Evolutionary conservation across 2,113 vertebrate genomes (phyloP).

Genomic region (Odontesthes bonariensis): DNA sequence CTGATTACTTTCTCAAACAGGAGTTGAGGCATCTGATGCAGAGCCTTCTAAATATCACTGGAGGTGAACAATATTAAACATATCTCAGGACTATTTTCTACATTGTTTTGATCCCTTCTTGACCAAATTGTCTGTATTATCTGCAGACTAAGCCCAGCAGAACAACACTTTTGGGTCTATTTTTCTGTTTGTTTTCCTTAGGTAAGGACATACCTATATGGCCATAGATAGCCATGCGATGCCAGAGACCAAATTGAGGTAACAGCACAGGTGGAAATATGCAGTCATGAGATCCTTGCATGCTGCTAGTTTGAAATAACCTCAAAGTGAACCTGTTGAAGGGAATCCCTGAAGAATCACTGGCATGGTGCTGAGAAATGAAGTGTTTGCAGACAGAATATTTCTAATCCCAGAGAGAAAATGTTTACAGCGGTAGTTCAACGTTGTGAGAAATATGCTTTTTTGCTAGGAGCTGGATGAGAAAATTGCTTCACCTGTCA

Average conservation of each 20-base stretch:
- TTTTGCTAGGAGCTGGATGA: neutral
- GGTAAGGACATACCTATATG: neutral
- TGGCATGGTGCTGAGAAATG: constrained; percentile 12
- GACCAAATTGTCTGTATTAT: neutral
- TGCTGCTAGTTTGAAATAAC: constrained; percentile 34
- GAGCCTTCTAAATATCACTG: too few relatives aligned
- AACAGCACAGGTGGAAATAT: constrained; percentile 2
- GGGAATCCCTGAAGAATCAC: constrained; percentile 12
- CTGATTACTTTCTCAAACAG: too few relatives aligned
- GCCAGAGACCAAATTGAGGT: constrained; percentile 17
- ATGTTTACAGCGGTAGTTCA: neutral
- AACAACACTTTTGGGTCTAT: too few relatives aligned
- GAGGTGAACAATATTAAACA: too few relatives aligned
- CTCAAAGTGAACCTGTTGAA: neutral
- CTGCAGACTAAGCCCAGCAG: neutral
- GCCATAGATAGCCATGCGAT: constrained; percentile 2
- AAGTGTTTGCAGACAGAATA: constrained; percentile 8
- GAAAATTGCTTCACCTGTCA: neutral
- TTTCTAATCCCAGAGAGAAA: constrained; percentile 8
- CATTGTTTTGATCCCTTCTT: neutral
- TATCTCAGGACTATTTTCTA: neutral
- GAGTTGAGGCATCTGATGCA: too few relatives aligned
- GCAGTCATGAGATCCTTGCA: neutral
- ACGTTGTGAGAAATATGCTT: neutral
- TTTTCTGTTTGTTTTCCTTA: neutral